phyloP scores from a whole-genome alignment of 35 echinoderm and acorn worm genomes.

The Ptychodera flava region DNA sequence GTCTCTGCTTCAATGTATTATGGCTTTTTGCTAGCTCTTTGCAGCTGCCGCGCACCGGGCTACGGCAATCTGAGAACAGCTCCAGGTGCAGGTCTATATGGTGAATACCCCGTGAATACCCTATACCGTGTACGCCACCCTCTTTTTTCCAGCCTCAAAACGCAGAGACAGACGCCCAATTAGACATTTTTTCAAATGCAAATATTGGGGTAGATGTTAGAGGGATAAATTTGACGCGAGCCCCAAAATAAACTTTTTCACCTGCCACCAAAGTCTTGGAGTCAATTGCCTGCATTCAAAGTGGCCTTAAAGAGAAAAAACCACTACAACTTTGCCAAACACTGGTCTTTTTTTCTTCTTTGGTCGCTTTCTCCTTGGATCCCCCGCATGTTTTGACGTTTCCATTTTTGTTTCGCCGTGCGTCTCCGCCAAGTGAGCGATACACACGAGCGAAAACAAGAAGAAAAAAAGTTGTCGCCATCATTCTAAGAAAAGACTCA shows the following conservation, averaged over 20 bases:
- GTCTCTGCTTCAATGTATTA: background rate
- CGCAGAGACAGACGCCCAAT: background rate
- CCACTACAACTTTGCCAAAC: background rate
- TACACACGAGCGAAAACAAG: background rate
- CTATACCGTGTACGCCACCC: background rate
- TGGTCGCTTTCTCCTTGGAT: background rate
- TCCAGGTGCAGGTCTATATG: background rate
- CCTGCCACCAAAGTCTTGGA: background rate
- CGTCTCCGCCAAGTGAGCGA: background rate
- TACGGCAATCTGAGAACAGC: background rate
- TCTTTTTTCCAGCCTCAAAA: background rate
- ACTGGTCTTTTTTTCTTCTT: no score
- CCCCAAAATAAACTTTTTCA: background rate
- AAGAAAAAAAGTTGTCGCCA: no score
- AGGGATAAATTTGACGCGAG: background rate
- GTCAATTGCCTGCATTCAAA: background rate
- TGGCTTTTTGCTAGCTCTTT: background rate
- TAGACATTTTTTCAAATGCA: constrained; percentile 2
- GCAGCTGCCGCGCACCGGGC: background rate
- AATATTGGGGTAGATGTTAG: background rate
- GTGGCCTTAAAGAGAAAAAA: background rate
- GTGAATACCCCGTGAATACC: background rate
- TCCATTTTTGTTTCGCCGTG: background rate
- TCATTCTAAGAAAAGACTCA: background rate
- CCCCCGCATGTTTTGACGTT: background rate